Base-by-base conservation (phyloP, 2,888 invertebrate genomes). In the Seira musarum region DNA sequence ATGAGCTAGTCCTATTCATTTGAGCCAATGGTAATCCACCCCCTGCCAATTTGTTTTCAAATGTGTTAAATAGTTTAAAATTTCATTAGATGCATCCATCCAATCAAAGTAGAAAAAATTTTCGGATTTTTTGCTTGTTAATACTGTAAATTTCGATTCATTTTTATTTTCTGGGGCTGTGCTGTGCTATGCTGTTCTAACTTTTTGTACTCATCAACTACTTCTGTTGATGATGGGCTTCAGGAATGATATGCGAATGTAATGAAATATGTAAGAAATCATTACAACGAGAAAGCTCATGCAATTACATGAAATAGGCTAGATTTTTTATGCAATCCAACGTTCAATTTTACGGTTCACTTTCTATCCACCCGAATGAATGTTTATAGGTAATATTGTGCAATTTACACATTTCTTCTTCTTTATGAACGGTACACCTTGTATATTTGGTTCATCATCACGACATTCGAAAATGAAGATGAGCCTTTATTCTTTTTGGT, bases 131-230 rank as follows among this genome's bases (percentile, higher is more conserved):
- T 66, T 73, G 65, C 73, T 73, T 73, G 66, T 66, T 65, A 73
- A 73, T 73, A 73, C 73, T 73, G 73, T 73, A 73, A 66, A 73
- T 65, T 72, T 72, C 24, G 40, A 73, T 63, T n/a, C 46, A 5
- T 30, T 30, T 64, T 49, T 17, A 19, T 60, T 30, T n/a, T 70
- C 21, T 68, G 22, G 49, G 19, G 13, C 13, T 40, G 40, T 40
- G n/a, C n/a, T n/a, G n/a, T n/a, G n/a, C n/a, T n/a, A n/a, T n/a
- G n/a, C n/a, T n/a, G n/a, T 30, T 30, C 30, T 30, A 8, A 8
- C 30, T 8, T 30, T 8, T 30, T 8, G 8, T 30, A 30, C 8
- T 30, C 30, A 30, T 30, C 30, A 30, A 30, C 30, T 30, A 5
- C 30, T 30, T 2, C 8, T 30, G 30, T 30, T 30, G 17, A 53